These are phyloP conservation scores for Melanostoma mellinum DNA, from an alignment of 2,888 invertebrate species.

Conservation along the genomic window DNA sequence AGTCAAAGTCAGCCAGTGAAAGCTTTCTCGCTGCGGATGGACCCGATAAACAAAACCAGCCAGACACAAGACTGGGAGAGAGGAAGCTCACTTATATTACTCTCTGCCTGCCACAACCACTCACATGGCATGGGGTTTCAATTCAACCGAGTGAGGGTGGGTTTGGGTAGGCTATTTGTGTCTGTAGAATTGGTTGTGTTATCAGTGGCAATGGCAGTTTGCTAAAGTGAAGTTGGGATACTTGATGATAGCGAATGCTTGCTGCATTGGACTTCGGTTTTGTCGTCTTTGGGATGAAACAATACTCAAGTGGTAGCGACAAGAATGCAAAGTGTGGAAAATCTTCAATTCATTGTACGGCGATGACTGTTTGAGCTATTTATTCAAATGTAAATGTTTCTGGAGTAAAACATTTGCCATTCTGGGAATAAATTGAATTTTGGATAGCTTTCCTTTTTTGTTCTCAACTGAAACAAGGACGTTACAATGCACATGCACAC, in stretches of 20 bases:
- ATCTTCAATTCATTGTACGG: constrained; percentile 42
- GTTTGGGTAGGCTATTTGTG: constrained; percentile 4
- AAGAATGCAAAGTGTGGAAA: constrained; percentile 46
- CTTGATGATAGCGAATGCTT: constrained; percentile 1
- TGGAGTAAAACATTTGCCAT: constrained; percentile 60
- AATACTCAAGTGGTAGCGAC: constrained; percentile 42
- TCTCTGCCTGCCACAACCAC: not conserved
- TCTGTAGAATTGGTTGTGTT: constrained; percentile 50
- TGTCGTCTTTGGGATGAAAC: constrained; percentile 22
- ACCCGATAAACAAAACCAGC: constrained; percentile 53
- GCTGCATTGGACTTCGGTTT: constrained; percentile 47
- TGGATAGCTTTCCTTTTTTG: constrained; percentile 42
- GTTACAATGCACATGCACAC: too few relatives aligned
- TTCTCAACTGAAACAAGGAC: not conserved
- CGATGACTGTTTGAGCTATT: constrained; percentile 48
- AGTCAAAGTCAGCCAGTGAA: constrained; percentile 20
- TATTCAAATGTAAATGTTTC: constrained; percentile 66
- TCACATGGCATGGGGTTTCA: too few relatives aligned
- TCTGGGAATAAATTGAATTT: constrained; percentile 57
- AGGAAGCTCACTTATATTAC: constrained; percentile 26
- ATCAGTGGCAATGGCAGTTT: constrained; percentile 46
- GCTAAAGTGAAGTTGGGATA: constrained; percentile 40
- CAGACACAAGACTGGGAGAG: constrained; percentile 47
- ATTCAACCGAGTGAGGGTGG: not conserved
- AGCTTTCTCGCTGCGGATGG: constrained; percentile 68